Base-by-base conservation (phyloP, 1,140 invertebrate species). In the Lordiphosa stackelbergi region DNA sequence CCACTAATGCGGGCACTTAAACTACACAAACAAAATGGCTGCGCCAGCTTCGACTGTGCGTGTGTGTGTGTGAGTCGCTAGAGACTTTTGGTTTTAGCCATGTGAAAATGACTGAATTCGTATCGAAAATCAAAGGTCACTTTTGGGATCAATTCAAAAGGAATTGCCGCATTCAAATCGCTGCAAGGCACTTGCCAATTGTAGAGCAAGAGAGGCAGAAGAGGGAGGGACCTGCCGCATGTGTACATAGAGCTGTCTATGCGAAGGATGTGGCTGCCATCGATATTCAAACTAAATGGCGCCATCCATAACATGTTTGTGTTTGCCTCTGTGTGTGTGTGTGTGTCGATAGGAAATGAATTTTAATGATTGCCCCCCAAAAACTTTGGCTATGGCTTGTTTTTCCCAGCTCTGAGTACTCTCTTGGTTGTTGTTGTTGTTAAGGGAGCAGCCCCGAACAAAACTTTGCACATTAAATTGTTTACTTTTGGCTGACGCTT, bases 111-210 rank as follows among this genome's bases (percentile, higher is more conserved):
- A 83, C 64, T 83, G 69, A 73, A 83, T 63, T 83, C 78, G 77
- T 84, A 83, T 73, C 77, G 77, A 77, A 83, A 83, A 83, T 83
- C 77, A 83, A 83, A 83, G 77, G 77, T 83, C 77, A 83, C 77
- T 83, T 83, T 83, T 83, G 77, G 77, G 77, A 83, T 83, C 77
- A 83, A 83, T 83, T 83, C 77, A 83, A 83, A 83, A 83, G 73
- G 77, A 83, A 83, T 83, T 83, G 77, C 77, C 77, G 77, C 78
- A 83, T 83, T 83, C 77, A 83, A 83, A 83, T 83, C 77, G 77
- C 77, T 83, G 41, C 38, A 57, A 83, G 77, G 72, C 77, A 83
- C 77, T 83, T 83, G 77, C 53, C 63, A 57, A 43, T 60, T 11
- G 58, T 7, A 24, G 9, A 45, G 40, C 2, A 6, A 6, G 35